Evolutionary conservation across 2,888 invertebrate genomes (phyloP), one percentile per base, ranked within the genome.

Genomic region (Caenorhabditis sp.): DNA sequence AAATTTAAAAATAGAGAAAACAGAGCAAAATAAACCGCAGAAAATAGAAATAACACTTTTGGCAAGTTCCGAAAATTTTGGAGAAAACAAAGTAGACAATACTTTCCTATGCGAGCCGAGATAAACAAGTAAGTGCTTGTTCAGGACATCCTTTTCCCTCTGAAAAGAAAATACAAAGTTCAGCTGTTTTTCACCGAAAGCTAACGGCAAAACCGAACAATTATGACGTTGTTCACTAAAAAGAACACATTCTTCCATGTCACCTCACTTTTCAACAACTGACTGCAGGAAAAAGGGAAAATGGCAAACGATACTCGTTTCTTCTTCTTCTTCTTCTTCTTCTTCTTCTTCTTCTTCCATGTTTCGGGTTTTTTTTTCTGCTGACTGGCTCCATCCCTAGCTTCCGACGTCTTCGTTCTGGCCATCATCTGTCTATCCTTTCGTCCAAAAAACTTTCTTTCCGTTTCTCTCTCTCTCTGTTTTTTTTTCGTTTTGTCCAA

Each of bases 61-160:
- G 32, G 32, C 4, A 32, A 32, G 4, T 32, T 32, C 9, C 32
- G 9, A 32, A 32, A 9, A 50, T 50, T 32, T 32, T 32, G 32
- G 5, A 32, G 47, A 18, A 47, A 9, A 47, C n/a, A 4, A 18
- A 20, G 47, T n/a, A 35, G 58, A 53, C 22, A 56, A 24, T 28
- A 26, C 56, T 28, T 28, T 1, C 24, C 15, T 56, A 35, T 24
- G 5, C 22, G 11, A 24, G 26, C 26, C 35, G 11, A 47, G 3
- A 56, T 28, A 68, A 68, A 68, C 28, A 68, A 56, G 56, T 26
- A 68, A 68, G 67, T 68, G 44, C 58, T 58, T 24, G n/a, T 18
- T 13, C 26, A 68, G 58, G 58, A 40, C 47, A 32, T 5, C 6
- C 18, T 20, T 13, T 35, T 56, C 26, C 13, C 35, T 18, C 47